Conservation (phyloP, 2,888 invertebrate genomes). For the Xylota segnis region DNA sequence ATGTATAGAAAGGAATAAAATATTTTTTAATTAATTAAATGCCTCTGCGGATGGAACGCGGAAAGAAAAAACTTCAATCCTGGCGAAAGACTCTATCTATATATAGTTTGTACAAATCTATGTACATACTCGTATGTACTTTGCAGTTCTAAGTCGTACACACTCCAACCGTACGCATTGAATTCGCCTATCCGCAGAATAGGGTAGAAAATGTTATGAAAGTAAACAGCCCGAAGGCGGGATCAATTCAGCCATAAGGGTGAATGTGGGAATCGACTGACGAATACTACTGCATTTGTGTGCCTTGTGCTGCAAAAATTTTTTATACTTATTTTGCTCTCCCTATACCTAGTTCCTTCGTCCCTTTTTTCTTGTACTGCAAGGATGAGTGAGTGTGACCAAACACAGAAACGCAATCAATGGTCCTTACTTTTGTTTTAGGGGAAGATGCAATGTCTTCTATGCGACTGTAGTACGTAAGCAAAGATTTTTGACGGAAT, state of each 20-base stretch:
- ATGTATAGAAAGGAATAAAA: too few species aligned
- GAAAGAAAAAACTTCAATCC: too few species aligned
- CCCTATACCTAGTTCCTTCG: constrained; percentile 21
- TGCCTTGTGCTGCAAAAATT: constrained; percentile 26
- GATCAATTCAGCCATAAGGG: constrained; percentile 75
- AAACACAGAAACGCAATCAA: constrained; percentile 68
- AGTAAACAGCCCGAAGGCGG: constrained; percentile 76
- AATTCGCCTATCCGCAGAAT: constrained; percentile 36
- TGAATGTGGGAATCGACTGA: constrained; percentile 47
- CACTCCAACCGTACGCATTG: constrained; percentile 4
- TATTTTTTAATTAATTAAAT: too few species aligned
- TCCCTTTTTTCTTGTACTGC: background rate
- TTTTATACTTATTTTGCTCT: constrained; percentile 31
- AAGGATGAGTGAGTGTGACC: constrained; percentile 28
- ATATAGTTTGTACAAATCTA: too few species aligned
- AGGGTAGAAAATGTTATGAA: constrained; percentile 69
- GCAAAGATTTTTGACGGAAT: background rate
- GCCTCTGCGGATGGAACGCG: too few species aligned
- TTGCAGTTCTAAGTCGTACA: background rate
- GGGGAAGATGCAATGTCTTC: background rate
- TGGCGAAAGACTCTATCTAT: too few species aligned
- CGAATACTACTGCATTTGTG: constrained; percentile 52
- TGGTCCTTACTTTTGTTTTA: constrained; percentile 2
- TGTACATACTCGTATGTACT: background rate
- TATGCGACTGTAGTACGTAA: background rate